Evolutionary conservation across 2,888 invertebrate species (phyloP).

Genomic region (Hanleya hanleyi): DNA sequence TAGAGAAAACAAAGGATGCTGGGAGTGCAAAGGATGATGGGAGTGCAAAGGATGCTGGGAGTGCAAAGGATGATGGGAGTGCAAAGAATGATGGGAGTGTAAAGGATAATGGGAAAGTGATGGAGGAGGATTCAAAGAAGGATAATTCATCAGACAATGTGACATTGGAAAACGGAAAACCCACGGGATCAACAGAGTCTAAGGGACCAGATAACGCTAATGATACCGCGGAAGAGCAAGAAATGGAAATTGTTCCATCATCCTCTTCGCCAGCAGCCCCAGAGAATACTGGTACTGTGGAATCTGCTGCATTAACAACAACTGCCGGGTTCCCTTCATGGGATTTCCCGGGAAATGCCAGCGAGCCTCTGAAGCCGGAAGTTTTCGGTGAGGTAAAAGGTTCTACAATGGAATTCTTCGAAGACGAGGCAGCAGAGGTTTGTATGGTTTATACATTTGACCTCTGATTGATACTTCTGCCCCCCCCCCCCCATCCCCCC

Average conservation of each 20-base stretch:
- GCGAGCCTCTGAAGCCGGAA: not conserved
- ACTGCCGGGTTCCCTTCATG: not conserved
- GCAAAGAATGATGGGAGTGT: not conserved
- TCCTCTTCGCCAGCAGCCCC: not conserved
- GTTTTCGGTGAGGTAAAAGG: slow-evolving; percentile 4
- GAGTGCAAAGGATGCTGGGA: not conserved
- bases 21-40: not conserved
- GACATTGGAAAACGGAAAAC: not conserved
- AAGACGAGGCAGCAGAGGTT: slow-evolving; percentile 6
- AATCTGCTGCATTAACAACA: not conserved
- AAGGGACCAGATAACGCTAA: not conserved
- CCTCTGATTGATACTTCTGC: too few species aligned
- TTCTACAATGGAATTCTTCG: not conserved
- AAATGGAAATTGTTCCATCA: not conserved
- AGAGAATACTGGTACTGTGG: not conserved
- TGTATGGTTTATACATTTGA: too few species aligned
- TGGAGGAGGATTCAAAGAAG: not conserved
- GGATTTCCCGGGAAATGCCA: not conserved
- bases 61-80: not conserved
- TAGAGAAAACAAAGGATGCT: not conserved
- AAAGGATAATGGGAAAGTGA: not conserved
- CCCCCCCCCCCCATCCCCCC: too few species aligned
- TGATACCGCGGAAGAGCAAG: too few species aligned
- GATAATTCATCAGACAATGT: not conserved
- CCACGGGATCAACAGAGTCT: not conserved